phyloP scores from a whole-genome alignment of 2,797 vertebrate species.

The Cryptoprocta ferox region DNA sequence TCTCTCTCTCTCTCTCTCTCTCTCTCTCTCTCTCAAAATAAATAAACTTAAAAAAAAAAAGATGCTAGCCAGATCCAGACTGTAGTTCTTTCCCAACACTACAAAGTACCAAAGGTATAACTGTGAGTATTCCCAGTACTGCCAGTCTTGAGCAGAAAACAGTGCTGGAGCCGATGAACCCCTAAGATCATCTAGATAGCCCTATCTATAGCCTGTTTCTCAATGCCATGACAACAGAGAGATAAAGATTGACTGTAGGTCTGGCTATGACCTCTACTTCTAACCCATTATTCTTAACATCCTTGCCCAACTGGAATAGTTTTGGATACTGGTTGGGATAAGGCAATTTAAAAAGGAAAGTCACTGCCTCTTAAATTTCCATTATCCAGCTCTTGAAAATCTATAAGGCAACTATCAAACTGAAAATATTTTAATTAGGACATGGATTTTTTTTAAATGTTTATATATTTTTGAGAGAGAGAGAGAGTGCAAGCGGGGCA shows the following conservation, averaged over 20 bases:
- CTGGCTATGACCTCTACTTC: background rate
- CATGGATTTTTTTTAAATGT: background rate
- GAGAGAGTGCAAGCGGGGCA: no score
- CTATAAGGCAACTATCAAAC: background rate
- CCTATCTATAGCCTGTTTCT: background rate
- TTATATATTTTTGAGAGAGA: no score
- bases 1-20: no score
- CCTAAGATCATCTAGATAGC: background rate
- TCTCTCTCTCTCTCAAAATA: background rate
- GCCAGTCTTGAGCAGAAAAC: background rate
- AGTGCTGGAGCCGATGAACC: background rate
- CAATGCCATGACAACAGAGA: background rate
- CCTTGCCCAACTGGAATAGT: background rate
- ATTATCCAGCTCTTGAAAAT: background rate
- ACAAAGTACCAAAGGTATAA: background rate
- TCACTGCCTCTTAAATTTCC: background rate
- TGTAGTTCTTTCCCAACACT: background rate
- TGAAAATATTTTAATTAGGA: slow-evolving; percentile 1
- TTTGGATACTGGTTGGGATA: background rate
- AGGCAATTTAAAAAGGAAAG: background rate
- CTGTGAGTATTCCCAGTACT: background rate
- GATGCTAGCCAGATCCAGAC: background rate
- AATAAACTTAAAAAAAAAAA: no score
- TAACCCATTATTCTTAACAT: background rate
- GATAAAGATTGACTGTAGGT: background rate